Evolutionary conservation across 2,797 vertebrate species (phyloP).

Genomic region (Gallirallus australis): DNA sequence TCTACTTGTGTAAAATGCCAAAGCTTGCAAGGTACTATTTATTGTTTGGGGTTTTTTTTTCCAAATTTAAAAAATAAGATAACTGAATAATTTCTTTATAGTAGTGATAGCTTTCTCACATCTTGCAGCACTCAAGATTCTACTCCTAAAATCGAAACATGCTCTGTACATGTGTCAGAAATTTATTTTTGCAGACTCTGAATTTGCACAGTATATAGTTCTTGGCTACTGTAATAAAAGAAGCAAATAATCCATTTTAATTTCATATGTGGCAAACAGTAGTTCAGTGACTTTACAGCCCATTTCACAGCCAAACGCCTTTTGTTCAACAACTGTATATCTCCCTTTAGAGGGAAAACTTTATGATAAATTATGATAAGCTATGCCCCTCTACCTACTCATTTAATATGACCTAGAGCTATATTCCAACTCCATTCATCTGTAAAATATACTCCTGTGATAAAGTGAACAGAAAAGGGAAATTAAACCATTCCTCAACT

Average conservation of each 20-base stretch:
- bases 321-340: conserved; percentile 8
- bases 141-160: not conserved
- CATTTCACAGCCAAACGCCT: not conserved
- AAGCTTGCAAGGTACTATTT: not conserved
- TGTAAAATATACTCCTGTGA: not conserved
- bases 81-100: not conserved
- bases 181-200: not conserved
- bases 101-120: not conserved
- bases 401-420: not conserved
- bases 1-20: not conserved
- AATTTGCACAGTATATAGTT: not conserved
- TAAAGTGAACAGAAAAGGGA: not conserved
- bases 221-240: not conserved
- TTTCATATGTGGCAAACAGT: not conserved
- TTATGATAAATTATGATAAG: conserved; percentile 13
- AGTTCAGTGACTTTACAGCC: not conserved
- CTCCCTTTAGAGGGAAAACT: not conserved
- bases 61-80: not conserved
- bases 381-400: not conserved
- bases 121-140: not conserved
- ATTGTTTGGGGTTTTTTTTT: not conserved
- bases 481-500: not conserved
- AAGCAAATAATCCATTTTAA: not conserved
- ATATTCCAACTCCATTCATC: not conserved
- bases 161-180: not conserved